phyloP scores from a whole-genome alignment of 1,140 invertebrate genomes.

The Brachionus manjavacas region DNA sequence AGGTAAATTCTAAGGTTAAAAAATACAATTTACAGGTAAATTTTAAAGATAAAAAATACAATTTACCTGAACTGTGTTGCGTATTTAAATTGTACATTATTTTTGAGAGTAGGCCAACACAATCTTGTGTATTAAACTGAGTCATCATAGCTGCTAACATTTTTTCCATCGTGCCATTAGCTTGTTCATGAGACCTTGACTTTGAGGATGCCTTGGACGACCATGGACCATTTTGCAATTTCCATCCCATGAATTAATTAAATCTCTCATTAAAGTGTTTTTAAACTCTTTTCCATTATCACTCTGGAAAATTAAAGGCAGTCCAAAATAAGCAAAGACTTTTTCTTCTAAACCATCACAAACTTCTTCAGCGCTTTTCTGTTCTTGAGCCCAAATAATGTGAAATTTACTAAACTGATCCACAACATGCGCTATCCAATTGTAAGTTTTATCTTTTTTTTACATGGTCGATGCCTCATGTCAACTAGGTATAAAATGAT shows the following conservation, averaged over 20 bases:
- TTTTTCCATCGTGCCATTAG: not conserved
- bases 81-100: not conserved
- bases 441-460: not conserved
- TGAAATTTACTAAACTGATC: not conserved
- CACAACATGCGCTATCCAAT: not conserved
- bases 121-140: not conserved
- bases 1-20: not conserved
- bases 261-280: not conserved
- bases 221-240: not conserved
- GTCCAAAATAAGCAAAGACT: not conserved
- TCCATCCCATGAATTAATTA: not conserved
- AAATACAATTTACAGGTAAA: too few relatives aligned
- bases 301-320: not conserved
- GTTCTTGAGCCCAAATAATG: not conserved
- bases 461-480: not conserved
- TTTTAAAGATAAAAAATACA: too few relatives aligned
- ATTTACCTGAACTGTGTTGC: not conserved
- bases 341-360: not conserved
- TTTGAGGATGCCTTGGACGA: not conserved
- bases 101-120: not conserved
- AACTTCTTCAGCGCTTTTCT: not conserved
- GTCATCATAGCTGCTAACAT: not conserved
- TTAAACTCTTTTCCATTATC: not conserved
- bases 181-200: not conserved
- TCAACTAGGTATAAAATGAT: too few relatives aligned